phyloP scores from a whole-genome alignment of 1,140 invertebrate genomes.

The Drosophila elegans region DNA sequence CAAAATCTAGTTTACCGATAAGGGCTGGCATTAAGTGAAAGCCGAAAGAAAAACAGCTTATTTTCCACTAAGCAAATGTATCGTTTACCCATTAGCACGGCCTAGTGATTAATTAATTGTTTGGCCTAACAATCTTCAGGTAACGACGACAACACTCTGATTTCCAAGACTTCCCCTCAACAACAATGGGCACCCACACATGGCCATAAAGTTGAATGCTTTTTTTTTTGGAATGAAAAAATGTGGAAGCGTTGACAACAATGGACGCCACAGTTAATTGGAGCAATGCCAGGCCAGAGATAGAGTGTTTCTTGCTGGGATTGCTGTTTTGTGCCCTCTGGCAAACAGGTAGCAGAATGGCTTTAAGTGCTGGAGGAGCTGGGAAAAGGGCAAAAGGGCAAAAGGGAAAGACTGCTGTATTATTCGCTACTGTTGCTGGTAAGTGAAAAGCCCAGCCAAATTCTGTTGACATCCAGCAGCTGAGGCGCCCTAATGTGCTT shows the following conservation, averaged over 20 bases:
- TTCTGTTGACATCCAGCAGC: slow-evolving; percentile 43
- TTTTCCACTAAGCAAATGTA: slow-evolving; percentile 11
- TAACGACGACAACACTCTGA: slow-evolving; percentile 25
- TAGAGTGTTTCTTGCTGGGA: slow-evolving; percentile 18
- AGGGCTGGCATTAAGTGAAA: not conserved
- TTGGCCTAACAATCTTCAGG: slow-evolving; percentile 32
- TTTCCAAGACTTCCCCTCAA: slow-evolving; percentile 10
- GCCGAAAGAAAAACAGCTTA: not conserved
- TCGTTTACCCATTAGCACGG: slow-evolving; percentile 43
- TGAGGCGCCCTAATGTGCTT: slow-evolving; percentile 23
- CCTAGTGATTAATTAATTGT: slow-evolving; percentile 64
- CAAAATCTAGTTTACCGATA: not conserved
- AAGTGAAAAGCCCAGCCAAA: slow-evolving; percentile 23
- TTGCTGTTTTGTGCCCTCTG: slow-evolving; percentile 20
- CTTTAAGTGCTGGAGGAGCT: not conserved
- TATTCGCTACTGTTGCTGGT: slow-evolving; percentile 19
- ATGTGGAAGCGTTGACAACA: slow-evolving; percentile 43
- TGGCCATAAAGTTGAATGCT: slow-evolving; percentile 8
- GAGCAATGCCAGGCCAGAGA: slow-evolving; percentile 45
- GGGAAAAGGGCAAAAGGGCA: not conserved
- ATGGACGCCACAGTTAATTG: slow-evolving; percentile 67
- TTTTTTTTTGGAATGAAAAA: slow-evolving; percentile 7
- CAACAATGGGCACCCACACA: slow-evolving; percentile 19
- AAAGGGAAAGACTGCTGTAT: slow-evolving; percentile 22
- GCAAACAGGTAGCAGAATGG: slow-evolving; percentile 16